Percentiles rank a stretch among this genome's conserved stretches.
These are phyloP conservation scores for Rhynchonycteris naso DNA, from an alignment of 2,797 vertebrate genomes.

Conservation along the genomic window DNA sequence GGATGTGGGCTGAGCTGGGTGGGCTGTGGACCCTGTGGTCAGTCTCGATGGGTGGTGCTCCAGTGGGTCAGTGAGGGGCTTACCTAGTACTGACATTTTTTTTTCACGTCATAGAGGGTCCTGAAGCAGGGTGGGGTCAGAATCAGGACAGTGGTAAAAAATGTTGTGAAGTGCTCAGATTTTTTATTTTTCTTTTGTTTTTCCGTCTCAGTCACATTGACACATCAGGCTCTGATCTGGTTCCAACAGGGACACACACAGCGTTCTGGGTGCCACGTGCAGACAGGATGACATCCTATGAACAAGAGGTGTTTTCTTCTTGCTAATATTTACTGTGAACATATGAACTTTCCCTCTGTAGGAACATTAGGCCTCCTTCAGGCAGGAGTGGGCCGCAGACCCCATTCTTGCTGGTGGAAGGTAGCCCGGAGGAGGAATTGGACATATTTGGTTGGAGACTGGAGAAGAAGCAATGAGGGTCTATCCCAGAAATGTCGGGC, in stretches of 20 bases:
- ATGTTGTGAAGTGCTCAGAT: too few relatives aligned
- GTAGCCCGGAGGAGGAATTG: accelerated
- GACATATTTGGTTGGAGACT: accelerated
- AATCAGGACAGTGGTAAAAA: not conserved
- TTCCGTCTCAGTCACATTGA: too few relatives aligned
- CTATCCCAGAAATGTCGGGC: accelerated
- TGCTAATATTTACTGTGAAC: not conserved
- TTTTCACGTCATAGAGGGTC: accelerated
- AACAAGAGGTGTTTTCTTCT: not conserved
- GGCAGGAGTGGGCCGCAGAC: not conserved
- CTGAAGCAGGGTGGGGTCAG: not conserved
- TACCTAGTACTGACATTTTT: accelerated
- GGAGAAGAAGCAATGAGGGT: accelerated
- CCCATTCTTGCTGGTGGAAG: accelerated
- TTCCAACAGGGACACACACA: not conserved
- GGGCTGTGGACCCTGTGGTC: not conserved
- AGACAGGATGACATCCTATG: not conserved
- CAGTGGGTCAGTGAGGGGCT: not conserved
- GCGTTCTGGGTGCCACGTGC: too few relatives aligned
- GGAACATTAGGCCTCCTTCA: not conserved
- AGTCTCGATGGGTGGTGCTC: too few relatives aligned
- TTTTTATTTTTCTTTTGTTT: not conserved
- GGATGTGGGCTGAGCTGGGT: too few relatives aligned
- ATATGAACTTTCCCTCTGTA: not conserved
- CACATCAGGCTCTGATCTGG: not conserved